Percentiles rank a stretch among this genome's conserved stretches.
Evolutionary conservation across 2,797 vertebrate species (phyloP).

Genomic region (Hipposideros larvatus): DNA sequence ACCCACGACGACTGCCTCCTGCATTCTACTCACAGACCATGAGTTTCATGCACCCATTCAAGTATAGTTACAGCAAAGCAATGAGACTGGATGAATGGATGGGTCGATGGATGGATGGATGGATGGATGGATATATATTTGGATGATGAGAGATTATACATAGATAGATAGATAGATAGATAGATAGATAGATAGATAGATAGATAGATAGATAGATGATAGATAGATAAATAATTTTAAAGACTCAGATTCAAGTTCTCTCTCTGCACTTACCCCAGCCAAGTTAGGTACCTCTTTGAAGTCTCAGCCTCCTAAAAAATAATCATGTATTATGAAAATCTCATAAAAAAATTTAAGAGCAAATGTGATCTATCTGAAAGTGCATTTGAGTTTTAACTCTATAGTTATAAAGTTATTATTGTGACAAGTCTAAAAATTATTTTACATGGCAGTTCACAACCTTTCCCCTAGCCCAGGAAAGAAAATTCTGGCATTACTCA

Average conservation of each 20-base stretch:
- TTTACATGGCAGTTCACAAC: neutral
- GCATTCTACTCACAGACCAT: neutral
- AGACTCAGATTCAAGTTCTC: neutral
- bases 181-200: neutral
- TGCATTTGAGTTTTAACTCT: neutral
- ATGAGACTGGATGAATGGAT: neutral
- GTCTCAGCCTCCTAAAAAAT: neutral
- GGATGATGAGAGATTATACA: neutral
- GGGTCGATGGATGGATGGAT: neutral
- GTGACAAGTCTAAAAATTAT: constrained; percentile 10
- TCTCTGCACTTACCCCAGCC: neutral
- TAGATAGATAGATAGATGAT: neutral
- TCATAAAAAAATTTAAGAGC: neutral
- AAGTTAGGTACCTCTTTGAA: neutral
- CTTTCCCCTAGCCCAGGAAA: neutral
- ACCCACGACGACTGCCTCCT: neutral
- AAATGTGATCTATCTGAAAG: neutral
- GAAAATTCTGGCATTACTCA: neutral
- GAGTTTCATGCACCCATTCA: neutral
- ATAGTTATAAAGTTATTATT: neutral
- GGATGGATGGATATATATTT: neutral
- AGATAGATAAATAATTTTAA: neutral
- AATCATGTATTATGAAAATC: neutral
- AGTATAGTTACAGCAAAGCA: neutral
- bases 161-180: neutral